Conservation (phyloP, 2,113 vertebrate genomes). For the Poeciliopsis retropinna region DNA sequence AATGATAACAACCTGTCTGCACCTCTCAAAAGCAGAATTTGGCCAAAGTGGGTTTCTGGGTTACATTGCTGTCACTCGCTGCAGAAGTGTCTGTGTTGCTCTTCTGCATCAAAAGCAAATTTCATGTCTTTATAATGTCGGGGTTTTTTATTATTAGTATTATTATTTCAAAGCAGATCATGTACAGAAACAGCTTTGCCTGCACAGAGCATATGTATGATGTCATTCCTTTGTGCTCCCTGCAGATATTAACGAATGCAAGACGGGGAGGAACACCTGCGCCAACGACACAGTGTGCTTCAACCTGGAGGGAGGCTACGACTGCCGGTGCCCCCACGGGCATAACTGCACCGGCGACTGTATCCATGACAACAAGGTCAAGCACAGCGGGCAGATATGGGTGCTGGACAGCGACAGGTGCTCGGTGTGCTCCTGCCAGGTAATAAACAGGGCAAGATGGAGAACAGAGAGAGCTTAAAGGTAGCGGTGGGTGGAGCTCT, state of each 20-base stretch:
- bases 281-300: slow-evolving; percentile 98
- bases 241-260: slow-evolving; percentile 97
- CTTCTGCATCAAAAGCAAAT: background rate
- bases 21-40: slow-evolving; percentile 51
- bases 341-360: slow-evolving; percentile 98
- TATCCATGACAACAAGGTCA: slow-evolving; percentile 91
- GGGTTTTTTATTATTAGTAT: background rate
- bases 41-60: slow-evolving; percentile 65
- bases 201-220: slow-evolving; percentile 39
- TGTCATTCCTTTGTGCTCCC: slow-evolving; percentile 33
- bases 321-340: slow-evolving; percentile 97
- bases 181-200: slow-evolving; percentile 12
- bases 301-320: slow-evolving; percentile 97
- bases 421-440: slow-evolving; percentile 97
- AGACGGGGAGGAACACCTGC: slow-evolving; percentile 92
- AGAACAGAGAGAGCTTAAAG: background rate
- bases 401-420: slow-evolving; percentile 96
- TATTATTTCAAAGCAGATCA: background rate
- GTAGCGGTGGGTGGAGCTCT: background rate
- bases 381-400: slow-evolving; percentile 98
- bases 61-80: slow-evolving; percentile 28
- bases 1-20: slow-evolving; percentile 6
- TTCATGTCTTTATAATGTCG: background rate
- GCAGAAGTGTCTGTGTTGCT: background rate
- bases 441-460: slow-evolving; percentile 48